Conservation (phyloP, 2,113 vertebrate genomes). For the Columba livia region DNA sequence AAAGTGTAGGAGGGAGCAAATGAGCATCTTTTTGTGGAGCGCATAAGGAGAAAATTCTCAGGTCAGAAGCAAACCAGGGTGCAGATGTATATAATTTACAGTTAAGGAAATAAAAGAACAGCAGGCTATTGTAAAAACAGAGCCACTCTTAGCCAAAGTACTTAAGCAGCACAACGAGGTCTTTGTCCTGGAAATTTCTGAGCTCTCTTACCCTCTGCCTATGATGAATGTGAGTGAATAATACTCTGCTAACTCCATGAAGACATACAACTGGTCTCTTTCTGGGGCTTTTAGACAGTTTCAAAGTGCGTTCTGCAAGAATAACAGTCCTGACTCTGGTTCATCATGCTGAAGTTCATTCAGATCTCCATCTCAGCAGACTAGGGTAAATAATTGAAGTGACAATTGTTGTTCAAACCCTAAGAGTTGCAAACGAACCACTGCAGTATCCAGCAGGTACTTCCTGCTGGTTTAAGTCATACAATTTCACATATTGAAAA, state of each 20-base stretch:
- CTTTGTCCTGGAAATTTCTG: conserved; percentile 12
- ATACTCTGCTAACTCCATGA: not conserved
- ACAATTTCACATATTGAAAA: not conserved
- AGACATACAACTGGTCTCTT: not conserved
- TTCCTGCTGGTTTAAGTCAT: not conserved
- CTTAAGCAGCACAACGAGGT: not conserved
- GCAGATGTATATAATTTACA: conserved; percentile 21
- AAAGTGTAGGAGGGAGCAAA: conserved; percentile 36
- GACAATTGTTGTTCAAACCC: not conserved
- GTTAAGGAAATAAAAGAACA: conserved; percentile 38
- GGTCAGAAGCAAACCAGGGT: conserved; percentile 16
- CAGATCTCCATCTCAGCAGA: not conserved
- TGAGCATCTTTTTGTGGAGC: conserved; percentile 7
- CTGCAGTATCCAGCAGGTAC: not conserved
- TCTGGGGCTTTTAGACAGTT: not conserved
- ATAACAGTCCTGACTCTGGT: not conserved
- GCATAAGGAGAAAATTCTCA: conserved; percentile 27
- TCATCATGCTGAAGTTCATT: not conserved
- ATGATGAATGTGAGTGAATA: not conserved
- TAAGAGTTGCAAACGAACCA: not conserved
- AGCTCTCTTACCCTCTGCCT: not conserved
- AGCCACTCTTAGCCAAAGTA: not conserved
- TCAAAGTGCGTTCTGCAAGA: not conserved
- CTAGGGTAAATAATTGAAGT: not conserved
- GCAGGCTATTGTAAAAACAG: not conserved